phyloP scores from a whole-genome alignment of 2,113 vertebrate species.

The Galbula dea region DNA sequence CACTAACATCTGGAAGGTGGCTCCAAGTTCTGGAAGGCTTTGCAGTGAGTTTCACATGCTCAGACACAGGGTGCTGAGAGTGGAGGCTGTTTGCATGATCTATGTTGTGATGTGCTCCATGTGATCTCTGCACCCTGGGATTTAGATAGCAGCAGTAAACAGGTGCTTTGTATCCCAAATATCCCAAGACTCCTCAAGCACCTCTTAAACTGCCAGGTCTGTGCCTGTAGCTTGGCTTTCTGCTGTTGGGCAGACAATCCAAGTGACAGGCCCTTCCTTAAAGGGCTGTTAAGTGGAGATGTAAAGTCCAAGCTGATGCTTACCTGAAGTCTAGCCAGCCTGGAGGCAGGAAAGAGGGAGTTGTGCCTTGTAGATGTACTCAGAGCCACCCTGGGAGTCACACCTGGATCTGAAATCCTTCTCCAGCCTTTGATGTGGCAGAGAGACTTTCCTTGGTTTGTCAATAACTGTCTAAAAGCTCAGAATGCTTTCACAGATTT shows the following conservation, averaged over 20 bases:
- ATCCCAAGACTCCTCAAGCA: not conserved
- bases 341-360: accelerated
- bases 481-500: not conserved
- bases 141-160: accelerated
- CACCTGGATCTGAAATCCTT: not conserved
- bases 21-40: not conserved
- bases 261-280: not conserved
- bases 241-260: not conserved
- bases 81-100: accelerated
- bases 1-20: not conserved
- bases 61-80: not conserved
- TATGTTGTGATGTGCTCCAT: accelerated
- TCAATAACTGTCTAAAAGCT: not conserved
- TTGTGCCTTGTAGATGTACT: not conserved
- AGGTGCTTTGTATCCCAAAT: not conserved
- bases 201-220: not conserved
- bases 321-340: not conserved
- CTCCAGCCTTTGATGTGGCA: accelerated
- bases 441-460: not conserved
- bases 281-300: not conserved
- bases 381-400: not conserved
- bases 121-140: accelerated
- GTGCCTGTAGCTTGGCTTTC: not conserved
- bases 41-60: accelerated
- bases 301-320: not conserved